A percentile compares a stretch with the other conserved stretches of the same genome.
These are phyloP conservation scores for Drosophila cracens DNA, from an alignment of 2,888 invertebrate genomes.

Conservation along the genomic window DNA sequence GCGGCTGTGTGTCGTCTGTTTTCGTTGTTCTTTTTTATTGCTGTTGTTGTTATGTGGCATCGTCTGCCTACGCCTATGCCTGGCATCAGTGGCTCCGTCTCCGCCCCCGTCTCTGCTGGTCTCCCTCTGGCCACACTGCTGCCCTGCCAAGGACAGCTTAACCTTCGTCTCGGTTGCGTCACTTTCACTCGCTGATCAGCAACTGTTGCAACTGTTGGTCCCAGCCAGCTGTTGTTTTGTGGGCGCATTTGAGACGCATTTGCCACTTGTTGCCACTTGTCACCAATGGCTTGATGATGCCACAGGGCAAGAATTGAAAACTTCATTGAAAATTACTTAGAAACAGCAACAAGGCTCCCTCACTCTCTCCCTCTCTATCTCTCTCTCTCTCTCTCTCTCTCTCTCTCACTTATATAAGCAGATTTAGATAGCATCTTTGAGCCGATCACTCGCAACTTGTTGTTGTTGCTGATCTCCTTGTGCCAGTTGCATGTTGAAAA, in stretches of 20 bases:
- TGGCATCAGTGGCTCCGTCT: neutral
- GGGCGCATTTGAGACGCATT: conserved; percentile 26
- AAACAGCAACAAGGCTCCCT: neutral
- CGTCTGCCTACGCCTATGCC: conserved; percentile 2
- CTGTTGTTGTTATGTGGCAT: conserved; percentile 43
- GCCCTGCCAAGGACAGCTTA: conserved; percentile 54
- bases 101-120: too few relatives aligned
- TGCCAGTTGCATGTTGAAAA: conserved; percentile 65
- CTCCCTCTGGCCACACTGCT: neutral
- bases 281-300: neutral
- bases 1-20: conserved; percentile 26
- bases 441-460: neutral
- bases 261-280: conserved; percentile 6
- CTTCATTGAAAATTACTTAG: neutral
- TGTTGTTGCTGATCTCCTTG: conserved; percentile 61
- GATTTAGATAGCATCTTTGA: neutral
- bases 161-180: conserved; percentile 26
- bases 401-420: neutral
- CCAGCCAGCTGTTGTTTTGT: conserved; percentile 28
- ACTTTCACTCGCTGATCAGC: conserved; percentile 54
- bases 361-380: neutral
- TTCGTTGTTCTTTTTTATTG: conserved; percentile 21
- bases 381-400: neutral
- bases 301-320: neutral
- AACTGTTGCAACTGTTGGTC: conserved; percentile 3